These are phyloP conservation scores for Drosophila auraria DNA, from an alignment of 1,140 invertebrate genomes.

Conservation along the genomic window DNA sequence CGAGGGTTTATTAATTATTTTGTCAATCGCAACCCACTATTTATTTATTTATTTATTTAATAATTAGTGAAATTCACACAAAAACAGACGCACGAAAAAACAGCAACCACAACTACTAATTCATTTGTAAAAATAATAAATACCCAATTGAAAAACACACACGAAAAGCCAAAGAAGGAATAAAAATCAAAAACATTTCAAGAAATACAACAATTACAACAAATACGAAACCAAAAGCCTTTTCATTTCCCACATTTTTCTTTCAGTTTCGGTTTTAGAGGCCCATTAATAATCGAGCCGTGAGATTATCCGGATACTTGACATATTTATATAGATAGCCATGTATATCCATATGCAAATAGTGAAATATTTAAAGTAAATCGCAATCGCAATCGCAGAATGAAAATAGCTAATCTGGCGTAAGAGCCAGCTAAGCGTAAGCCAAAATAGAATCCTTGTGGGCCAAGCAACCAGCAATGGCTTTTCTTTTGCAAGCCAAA, in stretches of 20 bases:
- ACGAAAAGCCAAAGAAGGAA: conserved; percentile 74
- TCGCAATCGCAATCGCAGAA: conserved; percentile 42
- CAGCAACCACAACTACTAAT: conserved; percentile 49
- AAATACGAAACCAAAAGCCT: conserved; percentile 10
- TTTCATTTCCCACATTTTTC: conserved; percentile 39
- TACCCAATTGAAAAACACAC: conserved; percentile 40
- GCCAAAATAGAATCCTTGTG: conserved; percentile 61
- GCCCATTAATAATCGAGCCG: conserved; percentile 32
- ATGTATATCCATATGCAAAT: conserved; percentile 40
- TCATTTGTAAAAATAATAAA: conserved; percentile 40
- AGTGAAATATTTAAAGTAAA: conserved; percentile 43
- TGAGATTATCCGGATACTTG: conserved; percentile 44
- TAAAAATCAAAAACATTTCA: conserved; percentile 62
- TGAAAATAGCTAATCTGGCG: conserved; percentile 70
- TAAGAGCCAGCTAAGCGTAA: conserved; percentile 73
- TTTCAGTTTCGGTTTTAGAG: conserved; percentile 26
- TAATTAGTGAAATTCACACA: conserved; percentile 61
- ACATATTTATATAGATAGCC: conserved; percentile 38
- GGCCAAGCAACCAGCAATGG: conserved; percentile 11
- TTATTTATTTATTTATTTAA: conserved; percentile 68
- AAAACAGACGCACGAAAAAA: conserved; percentile 56
- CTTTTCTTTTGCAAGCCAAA: conserved; percentile 1
- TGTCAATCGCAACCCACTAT: conserved; percentile 49
- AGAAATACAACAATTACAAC: conserved; percentile 37
- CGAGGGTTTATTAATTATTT: conserved; percentile 46